Evolutionary conservation across 2,113 vertebrate species (phyloP).

Genomic region (Megaceryle maxima): DNA sequence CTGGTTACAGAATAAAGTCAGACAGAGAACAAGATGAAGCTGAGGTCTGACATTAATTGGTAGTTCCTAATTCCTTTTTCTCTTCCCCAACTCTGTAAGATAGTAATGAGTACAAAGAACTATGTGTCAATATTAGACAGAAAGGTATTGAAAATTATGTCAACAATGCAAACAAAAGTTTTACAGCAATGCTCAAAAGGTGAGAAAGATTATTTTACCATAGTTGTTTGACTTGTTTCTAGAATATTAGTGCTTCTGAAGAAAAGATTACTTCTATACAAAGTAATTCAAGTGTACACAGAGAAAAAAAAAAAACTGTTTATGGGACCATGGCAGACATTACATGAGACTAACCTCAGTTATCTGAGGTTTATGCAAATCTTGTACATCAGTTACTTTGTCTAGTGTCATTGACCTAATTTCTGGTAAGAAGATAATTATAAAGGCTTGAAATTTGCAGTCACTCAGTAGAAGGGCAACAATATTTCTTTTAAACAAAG

Average conservation of each 20-base stretch:
- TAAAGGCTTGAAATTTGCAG: not conserved
- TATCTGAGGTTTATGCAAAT: not conserved
- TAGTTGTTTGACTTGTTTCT: not conserved
- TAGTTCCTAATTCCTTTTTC: not conserved
- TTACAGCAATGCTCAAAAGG: not conserved
- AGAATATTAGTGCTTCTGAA: not conserved
- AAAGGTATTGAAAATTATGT: not conserved
- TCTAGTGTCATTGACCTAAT: not conserved
- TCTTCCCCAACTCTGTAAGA: not conserved
- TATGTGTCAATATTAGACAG: not conserved
- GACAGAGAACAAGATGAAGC: not conserved
- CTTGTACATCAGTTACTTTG: slow-evolving; percentile 1
- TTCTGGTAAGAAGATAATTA: slow-evolving; percentile 2
- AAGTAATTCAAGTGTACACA: not conserved
- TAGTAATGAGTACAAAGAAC: not conserved
- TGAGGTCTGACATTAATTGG: not conserved
- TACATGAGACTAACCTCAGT: not conserved
- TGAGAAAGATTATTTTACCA: not conserved
- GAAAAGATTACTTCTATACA: not conserved
- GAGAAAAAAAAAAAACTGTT: not conserved
- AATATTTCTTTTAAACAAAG: not conserved
- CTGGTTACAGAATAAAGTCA: not conserved
- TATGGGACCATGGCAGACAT: not conserved
- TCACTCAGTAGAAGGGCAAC: not conserved
- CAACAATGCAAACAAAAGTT: not conserved